Base-by-base conservation (phyloP, 2,113 vertebrate genomes). In the Lichenostomus cassidix region DNA sequence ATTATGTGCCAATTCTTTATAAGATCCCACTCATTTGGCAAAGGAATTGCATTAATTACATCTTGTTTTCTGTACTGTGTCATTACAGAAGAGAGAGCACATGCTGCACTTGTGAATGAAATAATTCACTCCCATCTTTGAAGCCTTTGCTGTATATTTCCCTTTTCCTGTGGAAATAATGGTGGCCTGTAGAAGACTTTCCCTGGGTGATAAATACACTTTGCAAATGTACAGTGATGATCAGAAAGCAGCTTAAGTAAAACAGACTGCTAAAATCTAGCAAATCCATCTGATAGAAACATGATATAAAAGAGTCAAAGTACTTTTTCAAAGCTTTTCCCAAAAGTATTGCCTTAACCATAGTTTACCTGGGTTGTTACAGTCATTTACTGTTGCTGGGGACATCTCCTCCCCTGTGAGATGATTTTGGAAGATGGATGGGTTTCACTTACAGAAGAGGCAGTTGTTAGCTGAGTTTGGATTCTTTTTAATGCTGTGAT, bases 31-130 rank as follows among this genome's bases (percentile, higher is more conserved):
- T 94, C 69, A 81, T 89, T 89, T 95, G 93, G 95, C 93, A 96
- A 89, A 94, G 21, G 56, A 84, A 75, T 74, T 90, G 73, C 65
- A 95, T 95, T 92, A 94, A 94, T 94, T 96, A 90, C 58, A 67
- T 87, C 62, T 92, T 95, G 76, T 87, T 90, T 94, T 92, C 73
- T 92, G 82, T 78, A 63, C 33, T 68, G 15, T 93, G 88, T 64
- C 80, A 39, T 83, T 95, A 53, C 25, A 93, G 82, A 94, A 94
- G 35, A 71, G 74, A 92, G 56, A 92, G 89, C 65, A 82, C 83
- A 89, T 60, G 68, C 41, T 95, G 83, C 79, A 68, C 56, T 90
- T 89, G 39, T 84, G 65, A 73, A 64, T 92, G 93, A 90, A 92
- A 87, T 92, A 89, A 75, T 83, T 83, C 68, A 47, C 42, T 87